Conservation (phyloP, 2,888 invertebrate species). For the Hyposoter dolosus region DNA sequence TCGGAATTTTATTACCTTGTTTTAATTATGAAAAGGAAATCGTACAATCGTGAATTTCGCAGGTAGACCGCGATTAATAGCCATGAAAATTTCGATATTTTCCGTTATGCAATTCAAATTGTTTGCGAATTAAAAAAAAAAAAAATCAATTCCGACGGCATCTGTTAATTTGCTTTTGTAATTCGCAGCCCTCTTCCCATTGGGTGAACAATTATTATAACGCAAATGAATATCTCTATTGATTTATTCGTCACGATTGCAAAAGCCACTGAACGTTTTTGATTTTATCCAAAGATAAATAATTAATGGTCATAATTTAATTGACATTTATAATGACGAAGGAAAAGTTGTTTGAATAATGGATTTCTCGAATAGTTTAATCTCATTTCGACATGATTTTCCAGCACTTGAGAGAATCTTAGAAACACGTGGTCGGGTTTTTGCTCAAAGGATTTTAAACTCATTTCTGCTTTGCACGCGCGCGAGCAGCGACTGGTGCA, state of each 20-base stretch:
- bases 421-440: background rate
- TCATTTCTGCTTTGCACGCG: background rate
- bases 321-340: background rate
- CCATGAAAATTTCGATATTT: background rate
- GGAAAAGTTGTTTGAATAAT: background rate
- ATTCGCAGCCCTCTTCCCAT: too few relatives aligned
- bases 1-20: too few relatives aligned
- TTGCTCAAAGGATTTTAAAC: conserved; percentile 22
- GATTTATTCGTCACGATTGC: too few relatives aligned
- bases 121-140: too few relatives aligned
- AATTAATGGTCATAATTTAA: background rate
- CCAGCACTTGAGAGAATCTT: background rate
- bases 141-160: too few relatives aligned
- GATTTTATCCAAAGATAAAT: background rate
- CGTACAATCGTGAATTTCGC: too few relatives aligned
- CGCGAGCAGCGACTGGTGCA: background rate
- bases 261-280: background rate
- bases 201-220: too few relatives aligned
- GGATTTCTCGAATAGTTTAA: background rate
- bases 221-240: too few relatives aligned
- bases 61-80: too few relatives aligned
- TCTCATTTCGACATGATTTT: background rate
- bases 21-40: too few relatives aligned
- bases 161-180: too few relatives aligned
- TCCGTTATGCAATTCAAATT: too few relatives aligned